A percentile compares a stretch with the other conserved stretches of the same genome.
These are phyloP conservation scores for Chrysochloris asiatica DNA, from an alignment of 2,113 vertebrate genomes.

Conservation along the genomic window DNA sequence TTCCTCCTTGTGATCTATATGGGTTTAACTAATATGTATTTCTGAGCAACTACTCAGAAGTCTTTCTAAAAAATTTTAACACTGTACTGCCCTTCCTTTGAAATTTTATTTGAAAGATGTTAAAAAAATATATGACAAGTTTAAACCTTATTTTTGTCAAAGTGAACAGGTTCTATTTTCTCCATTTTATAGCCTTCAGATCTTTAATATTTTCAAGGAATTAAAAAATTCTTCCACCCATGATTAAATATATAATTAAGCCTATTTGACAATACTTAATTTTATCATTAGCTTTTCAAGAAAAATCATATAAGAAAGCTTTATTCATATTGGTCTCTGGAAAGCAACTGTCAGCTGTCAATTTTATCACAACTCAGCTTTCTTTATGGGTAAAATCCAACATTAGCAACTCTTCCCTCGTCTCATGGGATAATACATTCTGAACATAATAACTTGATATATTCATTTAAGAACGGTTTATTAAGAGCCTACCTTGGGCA, in stretches of 20 bases:
- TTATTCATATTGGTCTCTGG: slow-evolving; percentile 59
- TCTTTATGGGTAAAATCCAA: slow-evolving; percentile 44
- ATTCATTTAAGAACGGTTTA: slow-evolving; percentile 61
- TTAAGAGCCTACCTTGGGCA: not conserved
- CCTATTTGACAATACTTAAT: slow-evolving; percentile 62
- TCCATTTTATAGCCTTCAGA: slow-evolving; percentile 23
- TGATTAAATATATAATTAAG: slow-evolving; percentile 66
- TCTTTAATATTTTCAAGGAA: slow-evolving; percentile 50
- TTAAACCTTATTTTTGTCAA: slow-evolving; percentile 18
- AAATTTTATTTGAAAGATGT: slow-evolving; percentile 44
- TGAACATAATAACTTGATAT: slow-evolving; percentile 54
- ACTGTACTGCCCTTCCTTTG: not conserved
- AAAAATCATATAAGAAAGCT: slow-evolving; percentile 67
- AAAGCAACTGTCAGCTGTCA: slow-evolving; percentile 74
- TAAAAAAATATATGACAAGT: slow-evolving; percentile 22
- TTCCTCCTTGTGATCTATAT: not conserved
- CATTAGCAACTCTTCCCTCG: slow-evolving; percentile 31
- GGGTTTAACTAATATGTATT: not conserved
- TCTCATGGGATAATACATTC: not conserved
- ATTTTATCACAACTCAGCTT: slow-evolving; percentile 49
- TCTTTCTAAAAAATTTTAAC: not conserved
- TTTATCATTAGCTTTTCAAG: slow-evolving; percentile 73
- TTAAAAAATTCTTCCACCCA: not conserved
- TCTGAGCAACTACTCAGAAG: not conserved
- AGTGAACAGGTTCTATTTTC: not conserved